These are phyloP conservation scores for Philopedon plagiatum DNA, from an alignment of 2,888 invertebrate species.

Conservation along the genomic window DNA sequence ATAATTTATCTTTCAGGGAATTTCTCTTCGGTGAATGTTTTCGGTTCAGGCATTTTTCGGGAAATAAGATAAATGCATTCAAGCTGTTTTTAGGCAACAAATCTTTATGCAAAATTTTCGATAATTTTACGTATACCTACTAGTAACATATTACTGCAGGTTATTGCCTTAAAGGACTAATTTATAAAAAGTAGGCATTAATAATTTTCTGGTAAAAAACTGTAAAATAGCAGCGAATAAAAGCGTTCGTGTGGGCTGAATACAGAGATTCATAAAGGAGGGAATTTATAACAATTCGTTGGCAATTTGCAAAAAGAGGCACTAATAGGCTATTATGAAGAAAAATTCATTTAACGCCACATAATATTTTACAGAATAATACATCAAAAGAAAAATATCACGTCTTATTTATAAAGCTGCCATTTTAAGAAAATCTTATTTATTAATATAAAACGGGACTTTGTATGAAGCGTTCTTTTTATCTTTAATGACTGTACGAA, in stretches of 20 bases:
- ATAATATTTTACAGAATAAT: not conserved
- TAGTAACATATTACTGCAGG: no score
- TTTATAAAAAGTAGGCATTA: not conserved
- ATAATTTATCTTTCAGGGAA: no score
- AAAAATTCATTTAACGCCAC: not conserved
- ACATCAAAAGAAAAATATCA: slow-evolving; percentile 1
- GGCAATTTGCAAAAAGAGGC: not conserved
- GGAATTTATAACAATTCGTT: slow-evolving; percentile 1
- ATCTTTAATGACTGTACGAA: not conserved
- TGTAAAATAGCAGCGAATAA: not conserved
- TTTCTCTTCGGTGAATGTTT: no score
- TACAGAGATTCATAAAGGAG: slow-evolving; percentile 2
- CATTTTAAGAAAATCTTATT: not conserved
- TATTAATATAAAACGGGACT: not conserved
- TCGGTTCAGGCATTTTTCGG: no score
- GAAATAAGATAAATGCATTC: no score
- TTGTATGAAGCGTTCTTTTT: not conserved
- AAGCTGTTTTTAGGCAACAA: no score
- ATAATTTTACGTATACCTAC: no score
- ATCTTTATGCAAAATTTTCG: not conserved
- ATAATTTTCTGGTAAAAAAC: not conserved
- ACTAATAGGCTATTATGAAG: slow-evolving; percentile 1
- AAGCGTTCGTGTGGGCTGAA: not conserved
- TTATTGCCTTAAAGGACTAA: not conserved
- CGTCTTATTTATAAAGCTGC: not conserved